Evolutionary conservation across 2,888 invertebrate genomes (phyloP).

Genomic region (Cancer borealis): DNA sequence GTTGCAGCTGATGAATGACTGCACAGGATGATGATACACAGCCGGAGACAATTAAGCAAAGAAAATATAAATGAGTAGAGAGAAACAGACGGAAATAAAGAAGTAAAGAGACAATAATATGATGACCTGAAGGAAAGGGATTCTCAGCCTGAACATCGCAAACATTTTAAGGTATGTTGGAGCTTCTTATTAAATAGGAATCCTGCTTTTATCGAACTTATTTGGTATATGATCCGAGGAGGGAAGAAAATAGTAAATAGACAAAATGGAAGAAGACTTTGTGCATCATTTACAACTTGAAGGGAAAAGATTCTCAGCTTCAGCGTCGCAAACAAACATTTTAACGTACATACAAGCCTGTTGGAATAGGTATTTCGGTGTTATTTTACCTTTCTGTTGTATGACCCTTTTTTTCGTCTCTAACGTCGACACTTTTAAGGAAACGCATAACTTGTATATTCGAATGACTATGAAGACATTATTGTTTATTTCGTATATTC

Average conservation of each 20-base stretch:
- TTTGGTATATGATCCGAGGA: too few species aligned
- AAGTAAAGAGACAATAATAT: not conserved
- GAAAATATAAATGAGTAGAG: not conserved
- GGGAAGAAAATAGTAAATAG: too few species aligned
- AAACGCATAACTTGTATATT: too few species aligned
- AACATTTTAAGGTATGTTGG: not conserved
- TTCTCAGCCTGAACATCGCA: too few species aligned
- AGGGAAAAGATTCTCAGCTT: not conserved
- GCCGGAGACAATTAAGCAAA: not conserved
- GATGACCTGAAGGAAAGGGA: too few species aligned
- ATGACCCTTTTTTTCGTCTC: too few species aligned
- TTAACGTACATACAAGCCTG: not conserved
- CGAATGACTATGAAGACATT: too few species aligned
- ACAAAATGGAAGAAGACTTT: too few species aligned
- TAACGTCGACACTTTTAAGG: too few species aligned
- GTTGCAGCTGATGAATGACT: not conserved
- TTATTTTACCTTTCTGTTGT: not conserved
- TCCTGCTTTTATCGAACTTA: too few species aligned
- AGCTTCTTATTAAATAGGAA: too few species aligned
- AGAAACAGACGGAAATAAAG: not conserved
- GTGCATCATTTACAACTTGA: not conserved
- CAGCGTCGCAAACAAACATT: not conserved
- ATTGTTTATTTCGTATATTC: too few species aligned
- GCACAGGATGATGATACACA: not conserved
- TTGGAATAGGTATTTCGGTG: not conserved